Evolutionary conservation across 1,140 invertebrate genomes (phyloP).

Genomic region (Physella acuta): DNA sequence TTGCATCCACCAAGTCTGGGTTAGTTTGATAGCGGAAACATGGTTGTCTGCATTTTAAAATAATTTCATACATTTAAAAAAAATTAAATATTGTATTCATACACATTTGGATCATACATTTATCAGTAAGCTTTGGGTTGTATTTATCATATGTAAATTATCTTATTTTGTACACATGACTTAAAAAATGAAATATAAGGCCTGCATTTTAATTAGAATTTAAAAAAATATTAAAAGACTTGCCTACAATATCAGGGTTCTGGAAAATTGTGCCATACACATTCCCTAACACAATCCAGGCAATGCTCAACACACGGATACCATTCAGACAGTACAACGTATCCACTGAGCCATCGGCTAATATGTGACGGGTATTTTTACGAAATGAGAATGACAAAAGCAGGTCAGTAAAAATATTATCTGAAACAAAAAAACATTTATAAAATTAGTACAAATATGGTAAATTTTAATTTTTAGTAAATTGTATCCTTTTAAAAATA

Average conservation of each 20-base stretch:
- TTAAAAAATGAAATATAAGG: too few species aligned
- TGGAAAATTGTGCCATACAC: constrained; percentile 24
- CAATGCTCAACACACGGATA: constrained; percentile 32
- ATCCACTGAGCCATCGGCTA: constrained; percentile 23
- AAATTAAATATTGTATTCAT: too few species aligned
- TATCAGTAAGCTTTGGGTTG: too few species aligned
- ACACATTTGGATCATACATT: too few species aligned
- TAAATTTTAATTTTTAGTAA: not conserved
- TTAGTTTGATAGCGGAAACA: constrained; percentile 26
- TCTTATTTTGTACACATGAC: too few species aligned
- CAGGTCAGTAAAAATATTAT: constrained; percentile 10
- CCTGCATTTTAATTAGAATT: constrained; percentile 5
- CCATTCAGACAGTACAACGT: constrained; percentile 34
- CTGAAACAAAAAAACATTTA: not conserved
- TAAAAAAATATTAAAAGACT: not conserved
- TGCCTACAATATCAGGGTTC: constrained; percentile 30
- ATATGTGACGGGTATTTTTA: constrained; percentile 10
- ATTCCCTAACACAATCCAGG: constrained; percentile 33
- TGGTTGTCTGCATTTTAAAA: constrained; percentile 33
- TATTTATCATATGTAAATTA: too few species aligned
- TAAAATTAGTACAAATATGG: not conserved
- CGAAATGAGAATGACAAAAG: constrained; percentile 20
- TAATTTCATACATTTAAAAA: too few species aligned
- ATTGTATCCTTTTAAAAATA: too few species aligned
- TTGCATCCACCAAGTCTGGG: constrained; percentile 39